Evolutionary conservation across 1,140 invertebrate genomes (phyloP).

Genomic region (Contarinia nasturtii): DNA sequence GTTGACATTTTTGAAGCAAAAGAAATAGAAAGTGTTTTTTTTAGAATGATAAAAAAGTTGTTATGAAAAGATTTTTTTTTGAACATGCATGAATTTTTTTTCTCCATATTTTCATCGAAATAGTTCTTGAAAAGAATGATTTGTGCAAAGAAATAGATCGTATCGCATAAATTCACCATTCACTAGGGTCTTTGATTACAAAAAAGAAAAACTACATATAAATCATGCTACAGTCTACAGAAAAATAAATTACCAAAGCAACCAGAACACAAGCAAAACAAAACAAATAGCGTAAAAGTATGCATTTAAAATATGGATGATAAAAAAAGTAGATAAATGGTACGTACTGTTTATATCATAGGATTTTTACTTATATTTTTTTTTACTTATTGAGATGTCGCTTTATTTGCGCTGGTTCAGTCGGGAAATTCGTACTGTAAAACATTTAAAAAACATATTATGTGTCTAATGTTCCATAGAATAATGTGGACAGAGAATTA

Average conservation of each 20-base stretch:
- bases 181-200: background rate
- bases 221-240: background rate
- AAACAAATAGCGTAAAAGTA: background rate
- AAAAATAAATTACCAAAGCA: background rate
- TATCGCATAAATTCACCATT: too few species aligned
- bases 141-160: too few species aligned
- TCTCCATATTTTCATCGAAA: too few species aligned
- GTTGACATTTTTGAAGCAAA: too few species aligned
- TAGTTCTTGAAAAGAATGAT: too few species aligned
- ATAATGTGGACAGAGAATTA: conserved; percentile 9
- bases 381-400: background rate
- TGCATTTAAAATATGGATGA: background rate
- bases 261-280: background rate
- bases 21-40: too few species aligned
- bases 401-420: conserved; percentile 26
- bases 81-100: too few species aligned
- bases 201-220: background rate
- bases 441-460: conserved; percentile 6
- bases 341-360: conserved; percentile 1
- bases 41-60: too few species aligned
- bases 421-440: conserved; percentile 25
- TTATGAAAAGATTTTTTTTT: too few species aligned
- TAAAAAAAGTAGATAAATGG: background rate
- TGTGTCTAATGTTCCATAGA: too few species aligned
- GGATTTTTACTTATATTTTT: background rate